phyloP scores from a whole-genome alignment of 2,888 invertebrate genomes.

The Brenthis daphne region DNA sequence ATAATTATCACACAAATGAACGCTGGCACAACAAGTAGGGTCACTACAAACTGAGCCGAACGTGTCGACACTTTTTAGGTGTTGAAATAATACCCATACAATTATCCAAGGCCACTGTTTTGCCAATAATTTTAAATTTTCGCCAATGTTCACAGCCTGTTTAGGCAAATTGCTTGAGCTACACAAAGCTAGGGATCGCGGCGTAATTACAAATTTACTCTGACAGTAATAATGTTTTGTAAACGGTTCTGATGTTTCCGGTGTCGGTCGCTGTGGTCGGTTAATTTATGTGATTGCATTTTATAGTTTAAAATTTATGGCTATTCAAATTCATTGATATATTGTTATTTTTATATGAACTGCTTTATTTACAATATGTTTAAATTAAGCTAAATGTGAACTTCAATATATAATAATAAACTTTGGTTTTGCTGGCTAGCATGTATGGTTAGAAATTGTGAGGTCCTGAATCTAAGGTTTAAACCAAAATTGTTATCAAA shows the following conservation, averaged over 20 bases:
- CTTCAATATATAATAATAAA: too few species aligned
- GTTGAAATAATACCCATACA: too few species aligned
- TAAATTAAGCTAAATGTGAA: too few species aligned
- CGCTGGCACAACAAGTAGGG: too few species aligned
- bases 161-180: conserved; percentile 41
- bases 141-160: conserved; percentile 31
- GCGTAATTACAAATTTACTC: conserved; percentile 45
- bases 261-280: conserved; percentile 27
- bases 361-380: too few species aligned
- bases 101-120: neutral
- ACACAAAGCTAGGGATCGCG: conserved; percentile 37
- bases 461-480: too few species aligned
- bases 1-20: too few species aligned
- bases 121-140: conserved; percentile 35
- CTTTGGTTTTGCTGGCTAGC: too few species aligned
- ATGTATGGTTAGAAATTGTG: too few species aligned
- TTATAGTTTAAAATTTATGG: conserved; percentile 11
- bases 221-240: conserved; percentile 43
- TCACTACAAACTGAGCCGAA: too few species aligned
- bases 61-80: too few species aligned
- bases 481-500: too few species aligned
- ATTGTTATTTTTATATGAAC: neutral
- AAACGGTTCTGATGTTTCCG: conserved; percentile 39
- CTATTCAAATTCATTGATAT: conserved; percentile 8
- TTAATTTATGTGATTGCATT: conserved; percentile 27